Percentiles rank a stretch among this genome's conserved stretches.
Conservation (phyloP, 2,113 vertebrate species). For the Tyrannus savana region DNA sequence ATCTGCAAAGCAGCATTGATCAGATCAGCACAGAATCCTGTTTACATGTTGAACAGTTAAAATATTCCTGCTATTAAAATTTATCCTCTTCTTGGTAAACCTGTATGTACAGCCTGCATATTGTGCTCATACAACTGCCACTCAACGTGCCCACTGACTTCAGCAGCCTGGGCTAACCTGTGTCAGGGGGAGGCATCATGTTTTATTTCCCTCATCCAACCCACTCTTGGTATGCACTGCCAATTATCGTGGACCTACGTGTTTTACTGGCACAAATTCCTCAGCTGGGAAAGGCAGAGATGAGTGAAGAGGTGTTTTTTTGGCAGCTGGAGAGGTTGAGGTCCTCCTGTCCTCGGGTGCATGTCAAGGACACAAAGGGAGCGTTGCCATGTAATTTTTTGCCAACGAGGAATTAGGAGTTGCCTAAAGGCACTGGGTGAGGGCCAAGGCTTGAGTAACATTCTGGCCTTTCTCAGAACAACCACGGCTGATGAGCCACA, state of each 20-base stretch:
- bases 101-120: background rate
- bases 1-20: slow-evolving; percentile 62
- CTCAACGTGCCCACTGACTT: background rate
- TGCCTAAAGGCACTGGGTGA: background rate
- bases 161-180: background rate
- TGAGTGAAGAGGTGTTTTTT: background rate
- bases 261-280: background rate
- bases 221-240: background rate
- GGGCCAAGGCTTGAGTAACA: background rate
- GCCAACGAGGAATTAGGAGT: background rate
- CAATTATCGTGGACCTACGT: accelerated
- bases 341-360: background rate
- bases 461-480: background rate
- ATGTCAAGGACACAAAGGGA: background rate
- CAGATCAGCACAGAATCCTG: slow-evolving; percentile 57
- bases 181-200: background rate
- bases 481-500: background rate
- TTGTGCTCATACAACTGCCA: background rate
- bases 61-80: slow-evolving; percentile 57
- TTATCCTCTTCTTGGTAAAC: slow-evolving; percentile 42
- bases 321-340: background rate
- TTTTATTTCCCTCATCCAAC: background rate
- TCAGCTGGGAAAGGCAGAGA: background rate
- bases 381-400: background rate
- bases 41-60: slow-evolving; percentile 58